These are phyloP conservation scores for Tinamus major DNA, from an alignment of 2,797 vertebrate species.

Conservation along the genomic window DNA sequence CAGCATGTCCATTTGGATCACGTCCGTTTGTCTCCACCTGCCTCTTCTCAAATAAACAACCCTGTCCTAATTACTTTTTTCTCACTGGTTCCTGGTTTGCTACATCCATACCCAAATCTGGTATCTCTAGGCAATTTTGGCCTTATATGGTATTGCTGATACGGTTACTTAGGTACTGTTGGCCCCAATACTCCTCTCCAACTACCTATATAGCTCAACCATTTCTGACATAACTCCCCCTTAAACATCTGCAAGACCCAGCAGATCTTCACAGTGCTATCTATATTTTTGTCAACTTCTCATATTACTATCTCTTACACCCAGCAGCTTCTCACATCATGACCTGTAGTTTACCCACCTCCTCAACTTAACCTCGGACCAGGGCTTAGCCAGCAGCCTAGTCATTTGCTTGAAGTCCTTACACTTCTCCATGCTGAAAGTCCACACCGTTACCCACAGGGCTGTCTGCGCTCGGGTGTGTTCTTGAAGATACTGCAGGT, in stretches of 20 bases:
- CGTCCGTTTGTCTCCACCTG: neutral
- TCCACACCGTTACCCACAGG: neutral
- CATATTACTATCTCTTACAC: neutral
- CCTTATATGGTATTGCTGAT: neutral
- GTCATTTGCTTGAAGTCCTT: neutral
- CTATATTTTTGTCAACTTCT: neutral
- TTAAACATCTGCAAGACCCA: neutral
- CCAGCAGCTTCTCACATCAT: neutral
- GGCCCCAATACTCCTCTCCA: neutral
- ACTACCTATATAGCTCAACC: neutral
- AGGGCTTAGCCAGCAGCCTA: neutral
- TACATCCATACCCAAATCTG: neutral
- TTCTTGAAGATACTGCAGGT: neutral
- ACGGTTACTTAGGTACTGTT: neutral
- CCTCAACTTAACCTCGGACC: neutral
- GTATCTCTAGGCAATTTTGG: neutral
- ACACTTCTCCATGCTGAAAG: neutral
- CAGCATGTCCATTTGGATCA: neutral
- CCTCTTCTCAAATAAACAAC: neutral
- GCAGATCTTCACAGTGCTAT: neutral
- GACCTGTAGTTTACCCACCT: neutral
- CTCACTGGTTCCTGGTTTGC: neutral
- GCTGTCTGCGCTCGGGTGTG: neutral
- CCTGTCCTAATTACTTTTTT: neutral
- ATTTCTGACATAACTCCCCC: neutral